Conservation (phyloP, 2,113 vertebrate genomes). For the Marmota flaviventris region DNA sequence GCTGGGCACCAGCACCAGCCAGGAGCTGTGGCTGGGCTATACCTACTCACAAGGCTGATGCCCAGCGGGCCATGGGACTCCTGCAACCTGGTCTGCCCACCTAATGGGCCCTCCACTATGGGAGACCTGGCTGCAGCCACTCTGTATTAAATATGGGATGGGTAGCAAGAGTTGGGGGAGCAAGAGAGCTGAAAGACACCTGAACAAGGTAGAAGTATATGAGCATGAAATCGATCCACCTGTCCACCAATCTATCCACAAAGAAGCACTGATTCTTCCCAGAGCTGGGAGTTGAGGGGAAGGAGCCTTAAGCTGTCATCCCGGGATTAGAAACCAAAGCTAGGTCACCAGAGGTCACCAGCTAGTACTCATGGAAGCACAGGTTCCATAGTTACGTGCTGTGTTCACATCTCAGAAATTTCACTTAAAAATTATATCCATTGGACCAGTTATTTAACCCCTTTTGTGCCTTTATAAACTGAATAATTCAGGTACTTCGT, state of each 20-base stretch:
- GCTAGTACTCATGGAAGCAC: background rate
- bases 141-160: background rate
- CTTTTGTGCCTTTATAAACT: background rate
- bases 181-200: background rate
- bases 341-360: background rate
- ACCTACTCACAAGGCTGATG: slow-evolving; percentile 15
- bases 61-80: background rate
- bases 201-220: background rate
- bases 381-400: background rate
- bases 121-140: background rate
- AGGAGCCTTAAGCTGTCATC: background rate
- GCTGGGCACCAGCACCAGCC: background rate
- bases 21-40: background rate
- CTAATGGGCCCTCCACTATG: slow-evolving; percentile 11
- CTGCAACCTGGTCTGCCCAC: slow-evolving; percentile 1
- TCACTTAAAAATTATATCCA: background rate
- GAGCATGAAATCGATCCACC: background rate
- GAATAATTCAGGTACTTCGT: background rate
- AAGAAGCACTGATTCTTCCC: background rate
- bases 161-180: background rate
- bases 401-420: background rate
- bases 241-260: background rate
- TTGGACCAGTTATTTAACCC: background rate
- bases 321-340: background rate
- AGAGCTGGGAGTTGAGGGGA: background rate